Conservation (phyloP, 2,113 vertebrate species). For the Brienomyrus longianalis region DNA sequence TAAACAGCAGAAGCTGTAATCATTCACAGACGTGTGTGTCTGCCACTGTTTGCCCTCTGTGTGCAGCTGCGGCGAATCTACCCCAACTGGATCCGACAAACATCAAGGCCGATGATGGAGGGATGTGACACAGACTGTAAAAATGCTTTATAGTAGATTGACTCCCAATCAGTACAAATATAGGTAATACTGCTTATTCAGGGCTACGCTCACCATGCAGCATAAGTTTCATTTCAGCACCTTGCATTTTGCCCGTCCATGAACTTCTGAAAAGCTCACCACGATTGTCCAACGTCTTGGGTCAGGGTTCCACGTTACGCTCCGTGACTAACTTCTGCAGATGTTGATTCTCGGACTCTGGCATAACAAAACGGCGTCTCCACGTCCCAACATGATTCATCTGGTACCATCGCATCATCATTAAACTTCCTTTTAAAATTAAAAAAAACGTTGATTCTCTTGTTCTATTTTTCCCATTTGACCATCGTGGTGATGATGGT, state of each 20-base stretch:
- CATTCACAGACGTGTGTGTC: constrained; percentile 12
- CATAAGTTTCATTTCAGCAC: not conserved
- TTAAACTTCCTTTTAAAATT: not conserved
- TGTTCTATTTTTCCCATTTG: not conserved
- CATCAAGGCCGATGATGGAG: not conserved
- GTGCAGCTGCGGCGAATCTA: not conserved
- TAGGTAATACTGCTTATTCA: not conserved
- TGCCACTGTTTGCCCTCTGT: not conserved
- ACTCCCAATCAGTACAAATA: not conserved
- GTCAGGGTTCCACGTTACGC: not conserved
- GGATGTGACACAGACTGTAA: not conserved
- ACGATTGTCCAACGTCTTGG: not conserved
- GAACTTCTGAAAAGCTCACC: not conserved
- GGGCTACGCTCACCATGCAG: not conserved
- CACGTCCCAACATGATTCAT: not conserved
- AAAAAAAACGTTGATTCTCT: not conserved
- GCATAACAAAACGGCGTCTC: not conserved
- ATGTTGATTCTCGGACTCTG: not conserved
- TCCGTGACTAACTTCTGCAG: not conserved
- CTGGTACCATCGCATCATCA: not conserved
- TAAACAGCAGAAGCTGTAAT: constrained; percentile 22
- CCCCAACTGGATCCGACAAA: not conserved
- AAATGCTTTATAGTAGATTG: not conserved
- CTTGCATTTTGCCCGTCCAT: not conserved
- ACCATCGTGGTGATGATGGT: not conserved